Evolutionary conservation across 1,140 invertebrate species (phyloP).

Genomic region (Wasmannia auropunctata): DNA sequence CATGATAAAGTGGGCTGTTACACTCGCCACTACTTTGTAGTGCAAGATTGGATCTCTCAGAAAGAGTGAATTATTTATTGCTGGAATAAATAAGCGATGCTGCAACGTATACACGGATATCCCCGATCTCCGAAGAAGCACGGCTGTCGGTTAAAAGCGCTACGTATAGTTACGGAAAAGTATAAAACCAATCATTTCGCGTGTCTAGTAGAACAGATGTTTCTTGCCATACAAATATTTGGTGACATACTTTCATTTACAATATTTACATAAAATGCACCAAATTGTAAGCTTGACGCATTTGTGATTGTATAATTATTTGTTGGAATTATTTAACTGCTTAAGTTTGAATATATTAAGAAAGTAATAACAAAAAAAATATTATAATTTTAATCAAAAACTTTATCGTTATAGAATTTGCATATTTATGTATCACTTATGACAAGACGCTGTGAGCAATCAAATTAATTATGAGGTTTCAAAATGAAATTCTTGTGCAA

Average conservation of each 20-base stretch:
- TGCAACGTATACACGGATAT: not conserved
- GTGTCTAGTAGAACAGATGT: not conserved
- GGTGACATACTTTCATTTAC: not conserved
- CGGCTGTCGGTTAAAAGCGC: not conserved
- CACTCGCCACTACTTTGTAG: slow-evolving; percentile 41
- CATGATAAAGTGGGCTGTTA: slow-evolving; percentile 41
- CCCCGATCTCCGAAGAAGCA: not conserved
- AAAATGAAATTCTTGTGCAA: not conserved
- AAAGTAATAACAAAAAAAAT: not conserved
- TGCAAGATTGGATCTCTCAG: slow-evolving; percentile 21
- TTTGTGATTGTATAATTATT: not conserved
- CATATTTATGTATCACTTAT: not conserved
- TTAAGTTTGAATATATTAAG: too few relatives aligned
- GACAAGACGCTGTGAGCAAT: not conserved
- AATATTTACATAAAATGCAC: not conserved
- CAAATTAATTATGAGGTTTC: not conserved
- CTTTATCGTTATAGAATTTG: not conserved
- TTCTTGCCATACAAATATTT: not conserved
- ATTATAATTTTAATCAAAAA: not conserved
- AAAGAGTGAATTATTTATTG: slow-evolving; percentile 44
- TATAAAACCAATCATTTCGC: not conserved
- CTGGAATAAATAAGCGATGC: slow-evolving; percentile 36
- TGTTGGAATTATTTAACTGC: not conserved
- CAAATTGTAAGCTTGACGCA: not conserved
- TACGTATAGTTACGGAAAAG: not conserved